phyloP scores from a whole-genome alignment of 2,888 invertebrate genomes.

The Linnaemya tessellans region DNA sequence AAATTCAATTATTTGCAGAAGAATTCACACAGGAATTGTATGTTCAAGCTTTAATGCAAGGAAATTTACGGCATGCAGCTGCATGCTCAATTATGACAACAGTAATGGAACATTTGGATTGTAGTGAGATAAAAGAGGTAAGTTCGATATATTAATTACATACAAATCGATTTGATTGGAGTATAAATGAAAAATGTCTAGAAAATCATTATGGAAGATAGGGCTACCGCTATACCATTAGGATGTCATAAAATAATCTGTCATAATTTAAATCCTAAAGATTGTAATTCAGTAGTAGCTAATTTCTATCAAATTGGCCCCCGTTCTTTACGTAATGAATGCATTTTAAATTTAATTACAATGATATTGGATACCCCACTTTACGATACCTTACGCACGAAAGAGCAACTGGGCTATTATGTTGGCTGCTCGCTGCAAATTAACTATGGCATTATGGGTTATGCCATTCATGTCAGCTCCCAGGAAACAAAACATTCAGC shows the following conservation, averaged over 20 bases:
- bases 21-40: constrained; percentile 86
- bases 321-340: constrained; percentile 85
- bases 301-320: constrained; percentile 93
- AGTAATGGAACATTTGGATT: constrained; percentile 86
- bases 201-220: constrained; percentile 83
- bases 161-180: not conserved
- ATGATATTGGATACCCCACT: constrained; percentile 94
- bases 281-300: constrained; percentile 91
- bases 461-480: constrained; percentile 90
- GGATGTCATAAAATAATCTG: constrained; percentile 88
- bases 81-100: constrained; percentile 86
- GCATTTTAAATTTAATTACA: constrained; percentile 89
- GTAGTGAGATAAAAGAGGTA: constrained; percentile 80
- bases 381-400: constrained; percentile 92
- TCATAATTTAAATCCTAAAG: constrained; percentile 88
- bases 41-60: constrained; percentile 90
- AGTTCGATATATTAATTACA: not conserved
- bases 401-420: constrained; percentile 94
- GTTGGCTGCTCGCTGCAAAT: constrained; percentile 89
- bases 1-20: constrained; percentile 86
- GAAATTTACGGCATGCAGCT: constrained; percentile 88
- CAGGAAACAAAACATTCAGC: constrained; percentile 90
- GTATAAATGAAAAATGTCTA: constrained; percentile 20
- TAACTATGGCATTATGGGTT: constrained; percentile 91
- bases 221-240: constrained; percentile 87